Base-by-base conservation (phyloP, 2,113 vertebrate species). In the Sceloporus undulatus region DNA sequence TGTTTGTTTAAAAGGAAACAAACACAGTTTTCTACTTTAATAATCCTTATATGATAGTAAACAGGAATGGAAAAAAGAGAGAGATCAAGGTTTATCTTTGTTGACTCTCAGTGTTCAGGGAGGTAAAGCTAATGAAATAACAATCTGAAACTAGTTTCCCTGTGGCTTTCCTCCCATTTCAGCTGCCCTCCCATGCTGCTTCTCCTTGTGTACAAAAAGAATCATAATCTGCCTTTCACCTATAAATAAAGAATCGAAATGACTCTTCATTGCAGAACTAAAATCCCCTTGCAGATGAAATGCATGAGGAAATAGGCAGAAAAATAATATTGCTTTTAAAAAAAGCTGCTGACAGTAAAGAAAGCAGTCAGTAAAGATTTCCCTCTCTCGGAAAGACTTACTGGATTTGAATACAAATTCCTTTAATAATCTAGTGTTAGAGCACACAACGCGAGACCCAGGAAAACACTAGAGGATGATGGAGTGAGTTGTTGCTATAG, bases 401-500 rank as follows among this genome's bases (percentile, higher is more conserved):
- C 0, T 90, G 9, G 42, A 42, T 93, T 87, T 91, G 76, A 91
- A 94, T 90, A 94, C 29, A 95, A 95, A 96, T 93, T 80, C 90
- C 86, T 96, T 93, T 94, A 97, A 96, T 96, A 97, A 96, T 90
- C 94, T 86, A 96, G 86, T 85, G 90, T 93, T 38, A 92, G 84
- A 86, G 93, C 3, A 40, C 52, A 88, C 29, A 88, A 95, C 94
- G 92, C 97, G 48, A 97, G 96, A 94, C 91, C 96, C 90, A 87
- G 87, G 86, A 91, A 95, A 93, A 95, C 91, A 95, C 23, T 52
- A 42, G 91, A 89, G 90, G 94, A 90, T 89, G 91, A 95, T 93
- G 92, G 92, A 87, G 91, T 94, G 91, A 98, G 95, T 92, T 96
- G 97, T 97, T 98, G 96, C 97, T 95, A 97, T 91, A 96, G 97